Base-by-base conservation (phyloP, 1,140 invertebrate species). In the Calephelis virginiensis region DNA sequence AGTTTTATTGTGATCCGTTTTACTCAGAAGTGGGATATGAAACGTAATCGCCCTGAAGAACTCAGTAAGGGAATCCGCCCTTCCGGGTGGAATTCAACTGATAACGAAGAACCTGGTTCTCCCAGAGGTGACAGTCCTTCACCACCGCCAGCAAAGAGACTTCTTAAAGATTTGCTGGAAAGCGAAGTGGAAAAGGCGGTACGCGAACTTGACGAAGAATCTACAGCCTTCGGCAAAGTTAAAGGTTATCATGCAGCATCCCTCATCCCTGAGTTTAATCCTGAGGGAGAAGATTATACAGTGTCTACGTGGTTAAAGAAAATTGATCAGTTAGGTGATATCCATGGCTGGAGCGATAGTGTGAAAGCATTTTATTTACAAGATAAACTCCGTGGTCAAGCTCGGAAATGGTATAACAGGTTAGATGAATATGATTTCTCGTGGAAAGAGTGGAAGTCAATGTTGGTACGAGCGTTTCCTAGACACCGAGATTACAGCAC, bases 311-410 rank as follows among this genome's bases (percentile, higher is more conserved):
- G 80, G 74, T 7, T 49, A 71, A 8, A 50, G 6, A 80, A 76
- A 50, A 80, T 80, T 40, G 77, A 81, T 1, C 80, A 78, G 46
- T 50, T 76, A 0, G 79, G 79, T 0, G 70, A 67, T 4, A 76
- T 78, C 8, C 70, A 81, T 50, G 47, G 46, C 1, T 81, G 79
- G 79, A 40, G 46, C 38, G 76, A 78, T 9, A 63, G 64, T 17
- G 66, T 59, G 10, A 79, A 77, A 47, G 45, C 12, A 53, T 53
- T 14, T 53, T 28, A 53, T 28, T 14, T 53, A 9, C 50, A 53
- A 53, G 13, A 53, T n/a, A 53, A 53, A 14, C 40, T 68, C 1
- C 43, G 43, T 14, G 61, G 61, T 17, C 61, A 63, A 43, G 63
- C 63, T n/a, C 17, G 63, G 1, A 53, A 56, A 13, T 64, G 63